Base-by-base conservation (phyloP, 2,888 invertebrate genomes). In the Litoditis marina region DNA sequence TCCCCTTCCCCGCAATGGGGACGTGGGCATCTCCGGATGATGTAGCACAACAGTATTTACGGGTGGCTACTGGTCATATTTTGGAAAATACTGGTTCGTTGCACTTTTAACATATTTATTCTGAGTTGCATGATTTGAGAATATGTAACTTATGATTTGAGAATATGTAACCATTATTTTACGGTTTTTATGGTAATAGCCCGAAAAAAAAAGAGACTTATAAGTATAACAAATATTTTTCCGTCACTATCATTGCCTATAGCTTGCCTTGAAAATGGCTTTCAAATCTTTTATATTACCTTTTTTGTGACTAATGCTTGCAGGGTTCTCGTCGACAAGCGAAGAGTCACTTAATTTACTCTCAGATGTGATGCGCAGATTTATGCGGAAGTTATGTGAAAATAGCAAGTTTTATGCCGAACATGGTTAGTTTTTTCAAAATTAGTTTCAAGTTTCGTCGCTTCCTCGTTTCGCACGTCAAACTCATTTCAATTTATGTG, bases 391-490 rank as follows among this genome's bases (percentile, higher is more conserved):
- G 27, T 13, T 56, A n/a, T 32, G 53, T 4, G 36, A 25, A 13
- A 57, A 57, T n/a, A 32, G 51, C 31, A 62, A 62, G 47, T 42
- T 44, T 50, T 62, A 62, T 51, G 36, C 62, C 31, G 62, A 62
- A 44, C 62, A 62, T 30, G 62, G 62, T 62, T 28, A 39, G 55
- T 27, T 27, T 60, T 32, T 32, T n/a, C n/a, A n/a, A n/a, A n/a
- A n/a, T n/a, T n/a, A n/a, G n/a, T n/a, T n/a, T n/a, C n/a, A n/a
- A n/a, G n/a, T n/a, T n/a, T n/a, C n/a, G n/a, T n/a, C n/a, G n/a
- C n/a, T n/a, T n/a, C n/a, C n/a, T n/a, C n/a, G n/a, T n/a, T n/a
- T n/a, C n/a, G n/a, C n/a, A n/a, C n/a, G n/a, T n/a, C n/a, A n/a
- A n/a, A n/a, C n/a, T n/a, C n/a, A n/a, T n/a, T n/a, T n/a, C n/a